phyloP scores from a whole-genome alignment of 2,888 invertebrate species.

The Caenorhabditis sp. region DNA sequence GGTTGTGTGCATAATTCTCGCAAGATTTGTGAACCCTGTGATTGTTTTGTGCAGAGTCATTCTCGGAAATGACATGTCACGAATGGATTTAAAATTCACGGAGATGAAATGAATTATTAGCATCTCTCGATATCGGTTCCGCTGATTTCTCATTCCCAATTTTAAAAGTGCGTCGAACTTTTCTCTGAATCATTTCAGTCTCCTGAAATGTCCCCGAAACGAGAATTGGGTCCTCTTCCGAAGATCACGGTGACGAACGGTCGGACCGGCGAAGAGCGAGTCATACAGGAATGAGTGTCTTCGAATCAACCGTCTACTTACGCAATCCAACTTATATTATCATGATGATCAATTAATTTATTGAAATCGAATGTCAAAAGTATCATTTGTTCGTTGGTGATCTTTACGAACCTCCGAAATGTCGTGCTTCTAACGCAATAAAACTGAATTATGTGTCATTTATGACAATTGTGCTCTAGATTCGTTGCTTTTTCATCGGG shows the following conservation, averaged over 20 bases:
- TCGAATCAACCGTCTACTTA: slow-evolving; percentile 1
- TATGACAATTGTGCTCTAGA: background rate
- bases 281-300: slow-evolving; percentile 49
- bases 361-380: background rate
- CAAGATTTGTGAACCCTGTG: no score
- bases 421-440: background rate
- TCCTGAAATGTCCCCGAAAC: slow-evolving; percentile 15
- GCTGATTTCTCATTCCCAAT: background rate
- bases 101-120: no score
- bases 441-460: background rate
- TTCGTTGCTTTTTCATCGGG: slow-evolving; percentile 18
- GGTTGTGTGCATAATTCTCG: no score
- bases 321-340: background rate
- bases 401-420: background rate
- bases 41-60: no score
- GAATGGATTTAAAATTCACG: no score
- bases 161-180: background rate
- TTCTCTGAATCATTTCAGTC: slow-evolving; percentile 5
- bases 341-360: background rate
- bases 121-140: no score
- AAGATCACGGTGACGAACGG: slow-evolving; percentile 59
- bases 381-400: no score
- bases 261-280: slow-evolving; percentile 56
- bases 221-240: slow-evolving; percentile 54
- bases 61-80: no score